Base-by-base conservation (phyloP, 64 coral and sea anemone genomes). In the Porites australiensis region DNA sequence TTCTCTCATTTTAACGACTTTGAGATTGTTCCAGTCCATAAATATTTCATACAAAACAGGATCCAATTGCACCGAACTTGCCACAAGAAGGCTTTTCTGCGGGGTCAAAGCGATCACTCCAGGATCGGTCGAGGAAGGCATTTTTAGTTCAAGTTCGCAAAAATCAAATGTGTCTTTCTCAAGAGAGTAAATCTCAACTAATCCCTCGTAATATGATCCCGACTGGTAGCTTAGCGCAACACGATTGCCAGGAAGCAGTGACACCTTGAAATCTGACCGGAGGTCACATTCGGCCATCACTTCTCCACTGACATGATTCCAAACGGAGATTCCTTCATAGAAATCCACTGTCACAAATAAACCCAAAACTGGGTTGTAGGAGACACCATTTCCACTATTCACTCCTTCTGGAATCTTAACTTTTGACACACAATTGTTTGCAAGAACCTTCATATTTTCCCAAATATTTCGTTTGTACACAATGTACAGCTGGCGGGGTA, bases 11-110 rank as follows among this genome's bases (percentile, higher is more conserved):
- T 77, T 72, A 9, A 83, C 70, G 13, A 96, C 83, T 64, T 92
- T 96, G 47, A 71, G 70, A 16, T 92, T 82, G 44, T 84, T 85
- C 72, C 87, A 92, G 55, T 96, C 94, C 27, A 96, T 51, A 2
- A 27, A 79, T 19, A 96, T 76, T 64, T 96, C 89, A 55, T 15
- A 58, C 27, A 93, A 10, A 20, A 58, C 74, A 27, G 64, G 3
- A 47, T 20, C 19, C 46, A 93, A 13, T 8, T 55, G 69, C 47
- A 55, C 12, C 3, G 61, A 27, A 50, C 52, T 69, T 6, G 92
- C 21, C 4, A 89, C 15, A 23, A 94, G 69, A 1, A 94, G 87
- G 27, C 58, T 63, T 3, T 58, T 73, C 18, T 73, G 47, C 47
- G 92, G 68, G 67, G 64, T 66, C 15, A 94, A 54, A 58, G 92